A percentile compares a stretch with the other conserved stretches of the same genome.
These are phyloP conservation scores for Stomorhina lunata DNA, from an alignment of 2,888 invertebrate species.

Conservation along the genomic window DNA sequence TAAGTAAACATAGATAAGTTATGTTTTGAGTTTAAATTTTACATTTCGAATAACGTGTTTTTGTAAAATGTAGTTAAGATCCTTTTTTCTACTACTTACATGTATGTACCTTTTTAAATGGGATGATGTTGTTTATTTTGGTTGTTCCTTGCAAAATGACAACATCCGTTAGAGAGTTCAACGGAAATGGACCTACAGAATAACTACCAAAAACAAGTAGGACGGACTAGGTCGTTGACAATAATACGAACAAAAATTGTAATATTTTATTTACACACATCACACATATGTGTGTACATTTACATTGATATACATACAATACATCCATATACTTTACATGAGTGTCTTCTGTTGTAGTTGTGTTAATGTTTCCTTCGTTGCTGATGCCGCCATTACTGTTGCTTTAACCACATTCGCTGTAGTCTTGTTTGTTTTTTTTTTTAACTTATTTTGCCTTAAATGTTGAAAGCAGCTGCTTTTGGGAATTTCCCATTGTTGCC, in stretches of 20 bases:
- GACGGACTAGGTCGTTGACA: background rate
- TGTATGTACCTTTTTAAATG: background rate
- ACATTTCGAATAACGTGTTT: conserved; percentile 1
- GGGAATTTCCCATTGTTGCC: conserved; percentile 25
- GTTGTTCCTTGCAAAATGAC: conserved; percentile 25
- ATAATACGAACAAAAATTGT: conserved; percentile 11
- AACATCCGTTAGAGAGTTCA: conserved; percentile 40
- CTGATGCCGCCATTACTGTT: background rate
- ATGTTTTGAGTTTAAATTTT: conserved; percentile 19
- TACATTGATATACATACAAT: background rate
- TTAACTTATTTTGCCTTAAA: background rate
- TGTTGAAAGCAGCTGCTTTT: conserved; percentile 36
- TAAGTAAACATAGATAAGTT: conserved; percentile 40
- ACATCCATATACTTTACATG: background rate
- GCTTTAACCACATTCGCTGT: background rate
- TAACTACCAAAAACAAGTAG: background rate
- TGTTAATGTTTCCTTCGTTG: background rate
- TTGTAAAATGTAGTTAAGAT: too few relatives aligned
- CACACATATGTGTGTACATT: too few relatives aligned
- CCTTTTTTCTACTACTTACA: too few relatives aligned
- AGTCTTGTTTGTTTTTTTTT: conserved; percentile 2
- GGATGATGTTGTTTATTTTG: conserved; percentile 1
- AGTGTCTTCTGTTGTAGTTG: too few relatives aligned
- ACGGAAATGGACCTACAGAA: conserved; percentile 49
- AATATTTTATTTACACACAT: conserved; percentile 40